phyloP scores from a whole-genome alignment of 1,140 invertebrate species.

The Plodia interpunctella region DNA sequence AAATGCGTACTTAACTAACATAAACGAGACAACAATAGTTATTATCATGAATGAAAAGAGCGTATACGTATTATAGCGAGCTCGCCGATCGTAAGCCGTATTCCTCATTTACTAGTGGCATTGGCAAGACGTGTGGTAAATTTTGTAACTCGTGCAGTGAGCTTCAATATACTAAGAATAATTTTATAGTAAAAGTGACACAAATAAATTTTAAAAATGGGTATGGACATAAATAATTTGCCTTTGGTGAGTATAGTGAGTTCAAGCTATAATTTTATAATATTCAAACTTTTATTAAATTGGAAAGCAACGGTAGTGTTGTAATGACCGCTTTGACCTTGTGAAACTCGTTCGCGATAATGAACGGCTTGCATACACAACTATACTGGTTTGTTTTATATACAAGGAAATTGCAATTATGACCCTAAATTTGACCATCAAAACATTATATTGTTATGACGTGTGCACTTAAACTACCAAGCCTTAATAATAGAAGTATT shows the following conservation, averaged over 20 bases:
- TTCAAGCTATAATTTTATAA: conserved; percentile 23
- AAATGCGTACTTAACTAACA: conserved; percentile 21
- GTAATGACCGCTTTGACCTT: conserved; percentile 76
- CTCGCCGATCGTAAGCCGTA: conserved; percentile 45
- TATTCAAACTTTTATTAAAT: conserved; percentile 45
- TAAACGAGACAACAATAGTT: conserved; percentile 58
- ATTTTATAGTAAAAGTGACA: conserved; percentile 20
- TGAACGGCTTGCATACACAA: conserved; percentile 48
- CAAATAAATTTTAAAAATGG: conserved; percentile 47
- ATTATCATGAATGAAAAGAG: conserved; percentile 70
- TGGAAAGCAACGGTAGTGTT: conserved; percentile 72
- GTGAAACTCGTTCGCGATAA: conserved; percentile 72
- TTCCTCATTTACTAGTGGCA: conserved; percentile 54
- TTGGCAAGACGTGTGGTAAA: conserved; percentile 54
- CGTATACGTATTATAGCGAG: conserved; percentile 48
- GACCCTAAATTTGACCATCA: no score
- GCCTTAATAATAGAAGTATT: no score
- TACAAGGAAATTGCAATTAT: conserved; percentile 36
- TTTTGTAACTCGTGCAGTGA: conserved; percentile 35
- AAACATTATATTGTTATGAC: no score
- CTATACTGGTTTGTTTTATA: conserved; percentile 21
- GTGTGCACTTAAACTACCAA: no score
- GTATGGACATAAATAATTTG: conserved; percentile 65
- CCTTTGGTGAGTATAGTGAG: conserved; percentile 51
- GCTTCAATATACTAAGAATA: conserved; percentile 31